A percentile compares a stretch with the other conserved stretches of the same genome.
These are phyloP conservation scores for Drosophila yakuba DNA, from an alignment of 1,140 invertebrate species.

Conservation along the genomic window DNA sequence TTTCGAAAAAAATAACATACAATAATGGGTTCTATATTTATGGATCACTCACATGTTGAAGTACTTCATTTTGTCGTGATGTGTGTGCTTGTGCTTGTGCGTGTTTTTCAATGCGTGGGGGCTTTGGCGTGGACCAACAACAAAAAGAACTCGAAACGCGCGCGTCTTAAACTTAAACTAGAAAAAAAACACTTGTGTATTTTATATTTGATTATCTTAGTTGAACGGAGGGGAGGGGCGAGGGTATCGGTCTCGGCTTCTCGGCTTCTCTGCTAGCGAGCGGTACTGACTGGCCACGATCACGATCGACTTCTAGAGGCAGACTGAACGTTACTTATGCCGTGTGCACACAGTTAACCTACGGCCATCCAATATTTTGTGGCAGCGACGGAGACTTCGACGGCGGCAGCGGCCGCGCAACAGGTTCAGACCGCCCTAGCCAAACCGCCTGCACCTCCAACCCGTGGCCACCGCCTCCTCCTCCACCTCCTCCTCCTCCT, in stretches of 20 bases:
- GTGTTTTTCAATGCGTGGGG: slow-evolving; percentile 4
- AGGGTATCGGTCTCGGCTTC: not conserved
- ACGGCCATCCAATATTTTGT: slow-evolving; percentile 76
- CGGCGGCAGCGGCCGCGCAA: slow-evolving; percentile 36
- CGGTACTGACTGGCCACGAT: slow-evolving; percentile 64
- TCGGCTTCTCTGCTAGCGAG: slow-evolving; percentile 4
- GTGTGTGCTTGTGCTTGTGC: slow-evolving; percentile 31
- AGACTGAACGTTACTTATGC: slow-evolving; percentile 83
- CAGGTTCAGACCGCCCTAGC: slow-evolving; percentile 65
- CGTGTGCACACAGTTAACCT: slow-evolving; percentile 79
- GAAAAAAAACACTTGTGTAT: slow-evolving; percentile 46
- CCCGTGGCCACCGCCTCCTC: slow-evolving; percentile 14
- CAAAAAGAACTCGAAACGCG: slow-evolving; percentile 23
- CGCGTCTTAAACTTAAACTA: slow-evolving; percentile 45
- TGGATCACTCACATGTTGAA: slow-evolving; percentile 82
- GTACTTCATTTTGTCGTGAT: slow-evolving; percentile 78
- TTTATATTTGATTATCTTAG: not conserved
- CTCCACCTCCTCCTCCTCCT: not conserved
- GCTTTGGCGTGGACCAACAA: slow-evolving; percentile 19
- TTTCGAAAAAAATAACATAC: slow-evolving; percentile 6
- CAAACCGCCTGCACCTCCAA: slow-evolving; percentile 30
- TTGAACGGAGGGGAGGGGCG: not conserved
- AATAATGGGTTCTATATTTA: slow-evolving; percentile 14
- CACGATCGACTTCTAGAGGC: slow-evolving; percentile 82
- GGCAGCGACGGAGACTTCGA: slow-evolving; percentile 39